phyloP scores from a whole-genome alignment of 2,113 vertebrate genomes.

The Syngnathus floridae region DNA sequence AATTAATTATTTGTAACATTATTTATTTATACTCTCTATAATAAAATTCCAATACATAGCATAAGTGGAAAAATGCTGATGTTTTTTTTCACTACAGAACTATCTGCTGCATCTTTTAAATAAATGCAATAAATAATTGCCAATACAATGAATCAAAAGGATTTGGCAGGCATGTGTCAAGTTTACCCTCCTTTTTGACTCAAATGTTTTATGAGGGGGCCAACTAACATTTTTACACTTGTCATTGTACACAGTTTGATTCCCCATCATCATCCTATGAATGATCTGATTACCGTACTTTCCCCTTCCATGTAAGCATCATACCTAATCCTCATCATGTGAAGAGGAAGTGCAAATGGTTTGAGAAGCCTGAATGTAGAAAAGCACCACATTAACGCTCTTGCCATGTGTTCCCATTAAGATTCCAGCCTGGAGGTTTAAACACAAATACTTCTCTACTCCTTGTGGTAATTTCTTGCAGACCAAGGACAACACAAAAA shows the following conservation, averaged over 20 bases:
- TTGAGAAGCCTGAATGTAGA: neutral
- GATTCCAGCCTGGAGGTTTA: slow-evolving; percentile 11
- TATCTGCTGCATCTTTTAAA: slow-evolving; percentile 2
- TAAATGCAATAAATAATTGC: neutral
- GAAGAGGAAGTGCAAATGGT: too few relatives aligned
- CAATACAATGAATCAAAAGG: neutral
- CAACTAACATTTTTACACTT: neutral
- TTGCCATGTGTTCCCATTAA: slow-evolving; percentile 5
- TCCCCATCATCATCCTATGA: neutral
- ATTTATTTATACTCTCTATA: neutral
- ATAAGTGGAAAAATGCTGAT: neutral
- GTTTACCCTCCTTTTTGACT: neutral
- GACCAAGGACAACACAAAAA: slow-evolving; percentile 38
- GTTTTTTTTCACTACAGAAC: neutral
- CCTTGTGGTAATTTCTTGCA: slow-evolving; percentile 14
- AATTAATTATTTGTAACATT: neutral
- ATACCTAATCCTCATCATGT: neutral
- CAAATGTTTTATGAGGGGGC: neutral
- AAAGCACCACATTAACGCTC: neutral
- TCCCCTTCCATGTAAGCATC: neutral
- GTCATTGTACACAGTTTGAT: neutral
- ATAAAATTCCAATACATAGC: neutral
- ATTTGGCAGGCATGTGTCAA: neutral
- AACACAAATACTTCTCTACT: slow-evolving; percentile 4
- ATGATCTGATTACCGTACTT: neutral